phyloP scores from a whole-genome alignment of 2,888 invertebrate genomes.

The Synergus itoensis region DNA sequence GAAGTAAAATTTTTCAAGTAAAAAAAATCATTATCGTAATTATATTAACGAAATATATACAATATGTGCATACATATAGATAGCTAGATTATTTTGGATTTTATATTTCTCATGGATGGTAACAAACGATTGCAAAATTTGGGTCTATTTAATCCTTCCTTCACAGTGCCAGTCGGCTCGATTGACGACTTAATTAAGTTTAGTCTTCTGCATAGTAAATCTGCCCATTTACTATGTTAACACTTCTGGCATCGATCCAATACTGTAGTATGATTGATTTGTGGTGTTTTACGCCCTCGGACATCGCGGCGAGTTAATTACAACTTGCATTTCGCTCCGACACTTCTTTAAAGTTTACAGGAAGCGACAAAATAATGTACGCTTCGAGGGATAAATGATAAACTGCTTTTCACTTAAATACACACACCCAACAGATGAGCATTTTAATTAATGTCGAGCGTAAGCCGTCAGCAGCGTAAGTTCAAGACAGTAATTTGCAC shows the following conservation, averaged over 20 bases:
- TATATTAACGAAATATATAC: not conserved
- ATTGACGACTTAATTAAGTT: conserved; percentile 19
- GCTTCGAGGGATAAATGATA: not conserved
- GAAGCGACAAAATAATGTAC: not conserved
- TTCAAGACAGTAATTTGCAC: not conserved
- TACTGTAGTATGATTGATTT: conserved; percentile 16
- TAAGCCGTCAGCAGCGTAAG: not conserved
- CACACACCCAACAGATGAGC: not conserved
- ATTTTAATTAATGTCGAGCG: not conserved
- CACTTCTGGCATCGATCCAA: conserved; percentile 6
- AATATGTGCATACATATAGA: no score
- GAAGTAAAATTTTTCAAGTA: not conserved
- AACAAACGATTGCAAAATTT: not conserved
- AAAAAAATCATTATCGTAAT: not conserved
- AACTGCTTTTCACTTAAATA: not conserved
- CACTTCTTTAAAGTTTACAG: not conserved
- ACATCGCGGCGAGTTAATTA: not conserved
- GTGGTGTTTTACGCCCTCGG: not conserved
- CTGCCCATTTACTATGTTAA: not conserved
- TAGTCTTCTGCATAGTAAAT: conserved; percentile 21
- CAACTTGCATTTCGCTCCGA: not conserved
- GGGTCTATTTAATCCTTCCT: not conserved
- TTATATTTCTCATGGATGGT: not conserved
- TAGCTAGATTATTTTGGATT: not conserved
- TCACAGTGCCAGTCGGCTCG: not conserved